A percentile compares a stretch with the other conserved stretches of the same genome.
Evolutionary conservation across 2,888 invertebrate genomes (phyloP).

Genomic region (Aromia moschata): DNA sequence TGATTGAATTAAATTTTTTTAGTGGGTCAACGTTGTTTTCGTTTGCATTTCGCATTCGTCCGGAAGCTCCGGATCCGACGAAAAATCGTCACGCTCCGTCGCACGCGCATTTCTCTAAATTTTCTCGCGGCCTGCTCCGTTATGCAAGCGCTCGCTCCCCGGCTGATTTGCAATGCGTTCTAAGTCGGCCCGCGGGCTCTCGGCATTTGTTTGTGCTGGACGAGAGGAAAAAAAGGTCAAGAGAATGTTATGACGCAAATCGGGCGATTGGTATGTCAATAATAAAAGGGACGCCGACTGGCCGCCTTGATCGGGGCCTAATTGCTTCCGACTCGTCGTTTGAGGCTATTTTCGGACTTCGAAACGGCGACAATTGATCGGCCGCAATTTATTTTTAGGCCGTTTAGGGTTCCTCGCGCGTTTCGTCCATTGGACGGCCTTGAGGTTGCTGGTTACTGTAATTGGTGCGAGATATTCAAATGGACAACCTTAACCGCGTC

Average conservation of each 20-base stretch:
- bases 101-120: slow-evolving; percentile 1
- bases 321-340: slow-evolving; percentile 17
- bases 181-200: slow-evolving; percentile 11
- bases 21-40: too few relatives aligned
- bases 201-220: slow-evolving; percentile 12
- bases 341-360: slow-evolving; percentile 1
- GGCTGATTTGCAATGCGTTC: slow-evolving; percentile 23
- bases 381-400: slow-evolving; percentile 4
- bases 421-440: neutral
- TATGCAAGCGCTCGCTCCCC: slow-evolving; percentile 12
- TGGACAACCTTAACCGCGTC: neutral
- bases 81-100: slow-evolving; percentile 1
- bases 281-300: slow-evolving; percentile 8
- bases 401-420: neutral
- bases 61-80: too few relatives aligned
- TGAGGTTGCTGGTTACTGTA: neutral
- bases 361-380: too few relatives aligned
- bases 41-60: too few relatives aligned
- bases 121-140: slow-evolving; percentile 11
- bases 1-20: too few relatives aligned
- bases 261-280: slow-evolving; percentile 34
- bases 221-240: slow-evolving; percentile 46
- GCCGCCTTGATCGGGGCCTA: slow-evolving; percentile 22
- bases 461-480: neutral
- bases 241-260: slow-evolving; percentile 45